Percentiles rank a stretch among this genome's conserved stretches.
These are phyloP conservation scores for Pachycephus smyrnensis DNA, from an alignment of 2,888 invertebrate genomes.

Conservation along the genomic window DNA sequence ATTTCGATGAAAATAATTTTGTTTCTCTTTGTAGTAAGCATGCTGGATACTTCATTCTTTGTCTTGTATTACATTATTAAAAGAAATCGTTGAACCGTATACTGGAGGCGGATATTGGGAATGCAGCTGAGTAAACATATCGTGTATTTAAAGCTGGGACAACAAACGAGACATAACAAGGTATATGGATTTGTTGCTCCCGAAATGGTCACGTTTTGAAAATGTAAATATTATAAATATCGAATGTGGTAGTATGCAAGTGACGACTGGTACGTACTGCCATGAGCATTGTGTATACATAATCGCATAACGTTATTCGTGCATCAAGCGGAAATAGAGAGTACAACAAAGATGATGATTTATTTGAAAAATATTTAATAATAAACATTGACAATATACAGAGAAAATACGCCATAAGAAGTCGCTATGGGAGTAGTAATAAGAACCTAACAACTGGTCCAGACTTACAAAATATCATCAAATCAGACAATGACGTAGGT, in stretches of 20 bases:
- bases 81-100: background rate
- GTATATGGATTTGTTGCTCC: background rate
- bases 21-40: too few relatives aligned
- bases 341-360: slow-evolving; percentile 22
- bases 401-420: slow-evolving; percentile 66
- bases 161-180: background rate
- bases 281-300: background rate
- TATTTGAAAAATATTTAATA: slow-evolving; percentile 67
- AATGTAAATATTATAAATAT: background rate
- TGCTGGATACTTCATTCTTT: too few relatives aligned
- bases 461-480: slow-evolving; percentile 65
- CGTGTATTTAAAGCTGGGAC: background rate
- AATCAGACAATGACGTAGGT: slow-evolving; percentile 63
- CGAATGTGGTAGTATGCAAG: background rate
- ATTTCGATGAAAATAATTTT: too few relatives aligned
- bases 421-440: slow-evolving; percentile 62
- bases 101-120: background rate
- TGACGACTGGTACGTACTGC: background rate
- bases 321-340: background rate
- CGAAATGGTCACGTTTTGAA: background rate
- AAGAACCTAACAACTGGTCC: slow-evolving; percentile 65
- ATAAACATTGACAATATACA: slow-evolving; percentile 67
- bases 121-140: background rate
- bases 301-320: background rate
- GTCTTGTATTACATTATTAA: background rate